phyloP scores from a whole-genome alignment of 2,888 invertebrate species.

The Platycnemis pennipes region DNA sequence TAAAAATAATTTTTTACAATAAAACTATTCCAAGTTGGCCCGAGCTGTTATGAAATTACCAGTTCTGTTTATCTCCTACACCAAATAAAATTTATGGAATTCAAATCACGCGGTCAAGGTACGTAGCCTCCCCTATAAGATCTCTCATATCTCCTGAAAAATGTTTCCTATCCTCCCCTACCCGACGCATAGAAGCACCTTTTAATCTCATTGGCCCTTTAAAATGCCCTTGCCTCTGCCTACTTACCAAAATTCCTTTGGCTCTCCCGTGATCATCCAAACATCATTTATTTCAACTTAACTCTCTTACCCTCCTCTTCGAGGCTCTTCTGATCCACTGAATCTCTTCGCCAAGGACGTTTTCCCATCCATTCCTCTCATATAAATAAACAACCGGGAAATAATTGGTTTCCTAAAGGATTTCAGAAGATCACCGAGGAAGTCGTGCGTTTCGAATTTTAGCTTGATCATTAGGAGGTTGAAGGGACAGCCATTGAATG shows the following conservation, averaged over 20 bases:
- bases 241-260: background rate
- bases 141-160: too few species aligned
- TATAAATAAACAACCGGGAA: background rate
- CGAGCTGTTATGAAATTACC: too few species aligned
- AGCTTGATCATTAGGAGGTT: background rate
- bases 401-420: background rate
- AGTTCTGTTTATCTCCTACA: too few species aligned
- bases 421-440: background rate
- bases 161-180: background rate
- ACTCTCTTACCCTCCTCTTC: background rate
- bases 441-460: background rate
- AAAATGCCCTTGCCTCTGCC: background rate
- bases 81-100: too few species aligned
- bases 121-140: too few species aligned
- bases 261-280: background rate
- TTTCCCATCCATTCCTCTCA: background rate
- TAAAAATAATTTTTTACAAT: too few species aligned
- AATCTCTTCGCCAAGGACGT: background rate
- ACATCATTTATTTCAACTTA: background rate
- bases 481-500: too few species aligned
- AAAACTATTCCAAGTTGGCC: too few species aligned
- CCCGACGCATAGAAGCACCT: background rate
- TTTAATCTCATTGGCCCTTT: background rate
- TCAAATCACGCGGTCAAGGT: too few species aligned
- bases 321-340: background rate